Evolutionary conservation across 1,140 invertebrate species (phyloP).

Genomic region (Wiebesia pumilae): DNA sequence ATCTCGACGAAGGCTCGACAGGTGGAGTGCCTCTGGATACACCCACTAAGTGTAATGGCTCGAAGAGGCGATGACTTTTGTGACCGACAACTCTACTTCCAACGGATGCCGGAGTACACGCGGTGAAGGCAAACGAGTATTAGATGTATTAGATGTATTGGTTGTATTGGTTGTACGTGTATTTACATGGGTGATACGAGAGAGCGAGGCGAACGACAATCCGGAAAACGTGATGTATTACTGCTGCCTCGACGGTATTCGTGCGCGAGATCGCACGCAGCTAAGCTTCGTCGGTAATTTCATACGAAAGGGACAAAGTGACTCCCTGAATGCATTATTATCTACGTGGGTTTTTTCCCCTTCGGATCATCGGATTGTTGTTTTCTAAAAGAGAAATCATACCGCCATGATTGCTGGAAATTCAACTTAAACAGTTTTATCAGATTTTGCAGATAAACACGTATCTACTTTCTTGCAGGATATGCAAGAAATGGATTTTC

Average conservation of each 20-base stretch:
- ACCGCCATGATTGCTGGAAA: too few relatives aligned
- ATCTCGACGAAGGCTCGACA: constrained; percentile 30
- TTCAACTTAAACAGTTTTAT: too few relatives aligned
- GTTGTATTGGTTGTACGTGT: neutral
- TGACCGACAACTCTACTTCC: constrained; percentile 27
- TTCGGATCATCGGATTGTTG: too few relatives aligned
- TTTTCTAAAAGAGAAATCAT: too few relatives aligned
- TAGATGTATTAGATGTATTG: too few relatives aligned
- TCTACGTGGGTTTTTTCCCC: too few relatives aligned
- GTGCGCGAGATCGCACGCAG: neutral
- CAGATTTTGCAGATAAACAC: too few relatives aligned
- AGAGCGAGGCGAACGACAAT: neutral
- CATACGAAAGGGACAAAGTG: neutral
- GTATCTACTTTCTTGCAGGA: too few relatives aligned
- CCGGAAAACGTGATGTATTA: constrained; percentile 32
- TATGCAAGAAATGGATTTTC: too few relatives aligned
- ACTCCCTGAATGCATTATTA: constrained; percentile 12
- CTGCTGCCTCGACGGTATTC: constrained; percentile 1
- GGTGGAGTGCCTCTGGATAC: constrained; percentile 19
- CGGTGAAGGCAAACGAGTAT: too few relatives aligned
- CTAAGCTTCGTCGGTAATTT: constrained; percentile 22
- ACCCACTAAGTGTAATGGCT: constrained; percentile 33
- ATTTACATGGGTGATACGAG: neutral
- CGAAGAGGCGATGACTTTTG: constrained; percentile 39
- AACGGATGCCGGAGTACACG: neutral